A percentile compares a stretch with the other conserved stretches of the same genome.
phyloP scores from a whole-genome alignment of 1,140 invertebrate genomes.

The Tetramorium parvispinum region DNA sequence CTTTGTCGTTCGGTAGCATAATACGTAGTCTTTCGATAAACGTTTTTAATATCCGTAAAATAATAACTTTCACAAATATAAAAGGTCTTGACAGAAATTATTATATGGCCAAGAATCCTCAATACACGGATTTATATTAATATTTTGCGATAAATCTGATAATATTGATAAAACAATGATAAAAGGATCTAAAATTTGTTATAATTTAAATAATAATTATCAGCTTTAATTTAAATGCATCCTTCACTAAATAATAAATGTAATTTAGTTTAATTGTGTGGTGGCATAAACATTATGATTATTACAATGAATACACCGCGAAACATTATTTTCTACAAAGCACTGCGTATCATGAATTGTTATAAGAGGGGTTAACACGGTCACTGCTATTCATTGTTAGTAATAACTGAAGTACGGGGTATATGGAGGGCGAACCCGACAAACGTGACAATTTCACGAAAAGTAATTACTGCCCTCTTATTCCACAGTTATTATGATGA shows the following conservation, averaged over 20 bases:
- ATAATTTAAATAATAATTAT: constrained; percentile 5
- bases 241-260: neutral
- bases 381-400: constrained; percentile 45
- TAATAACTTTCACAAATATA: neutral
- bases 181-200: neutral
- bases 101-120: neutral
- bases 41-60: neutral
- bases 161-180: neutral
- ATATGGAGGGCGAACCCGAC: constrained; percentile 42
- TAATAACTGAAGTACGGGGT: constrained; percentile 68
- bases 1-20: constrained; percentile 38
- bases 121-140: neutral
- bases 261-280: neutral
- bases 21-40: constrained; percentile 5
- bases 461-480: constrained; percentile 74
- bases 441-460: constrained; percentile 69
- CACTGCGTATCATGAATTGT: constrained; percentile 41
- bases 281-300: neutral
- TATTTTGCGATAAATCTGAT: constrained; percentile 17
- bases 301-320: neutral
- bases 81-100: neutral
- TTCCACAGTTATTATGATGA: constrained; percentile 68
- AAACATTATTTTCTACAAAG: constrained; percentile 16
- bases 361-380: constrained; percentile 51
- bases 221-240: neutral